Conservation (phyloP, 2,888 invertebrate species). For the Mesochorus sp. region DNA sequence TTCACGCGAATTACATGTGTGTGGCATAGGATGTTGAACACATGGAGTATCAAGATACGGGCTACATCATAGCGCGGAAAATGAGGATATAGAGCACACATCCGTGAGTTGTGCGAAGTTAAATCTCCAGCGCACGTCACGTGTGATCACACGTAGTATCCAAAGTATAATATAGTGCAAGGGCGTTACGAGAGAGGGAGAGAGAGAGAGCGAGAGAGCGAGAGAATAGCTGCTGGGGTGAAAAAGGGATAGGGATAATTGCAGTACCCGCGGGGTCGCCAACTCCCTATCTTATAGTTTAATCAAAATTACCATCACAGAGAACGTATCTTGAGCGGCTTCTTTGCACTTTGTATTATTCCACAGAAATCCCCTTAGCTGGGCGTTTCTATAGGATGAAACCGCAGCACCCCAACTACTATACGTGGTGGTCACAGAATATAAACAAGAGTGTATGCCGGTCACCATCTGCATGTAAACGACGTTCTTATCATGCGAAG, state of each 20-base stretch:
- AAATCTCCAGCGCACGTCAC: neutral
- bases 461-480: constrained; percentile 75
- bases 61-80: too few relatives aligned
- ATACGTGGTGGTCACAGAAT: constrained; percentile 3
- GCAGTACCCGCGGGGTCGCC: constrained; percentile 67
- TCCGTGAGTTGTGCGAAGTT: neutral
- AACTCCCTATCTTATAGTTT: constrained; percentile 70
- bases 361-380: neutral
- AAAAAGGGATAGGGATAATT: constrained; percentile 64
- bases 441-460: constrained; percentile 33
- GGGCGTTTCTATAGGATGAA: too few relatives aligned
- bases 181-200: neutral
- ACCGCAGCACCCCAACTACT: too few relatives aligned
- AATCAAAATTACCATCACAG: constrained; percentile 73
- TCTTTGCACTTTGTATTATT: constrained; percentile 72
- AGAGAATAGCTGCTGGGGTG: too few relatives aligned
- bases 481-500: constrained; percentile 71
- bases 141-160: constrained; percentile 24
- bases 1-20: constrained; percentile 1
- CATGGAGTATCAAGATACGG: neutral
- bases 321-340: constrained; percentile 72
- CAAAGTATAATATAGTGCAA: constrained; percentile 14
- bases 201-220: neutral
- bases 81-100: neutral
- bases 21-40: neutral